Base-by-base conservation (phyloP, 2,797 vertebrate genomes). In the Pseudochirops corinnae region DNA sequence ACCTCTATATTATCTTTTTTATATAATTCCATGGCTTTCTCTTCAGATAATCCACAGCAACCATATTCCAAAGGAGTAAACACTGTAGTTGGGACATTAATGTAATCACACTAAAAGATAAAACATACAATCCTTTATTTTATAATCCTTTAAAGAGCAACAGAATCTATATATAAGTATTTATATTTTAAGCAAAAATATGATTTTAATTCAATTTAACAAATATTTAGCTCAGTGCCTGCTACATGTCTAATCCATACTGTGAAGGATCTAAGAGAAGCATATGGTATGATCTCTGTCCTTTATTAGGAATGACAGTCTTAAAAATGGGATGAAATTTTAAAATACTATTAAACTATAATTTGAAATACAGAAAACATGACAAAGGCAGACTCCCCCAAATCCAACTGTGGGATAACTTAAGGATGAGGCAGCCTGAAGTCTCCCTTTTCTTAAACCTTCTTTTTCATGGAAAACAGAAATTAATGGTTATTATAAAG, bases 41-140 rank as follows among this genome's bases (percentile, higher is more conserved):
- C 99, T 98, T 99, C 99, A 10, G 99, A 97, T 93, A 99, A 98
- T 21, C 99, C 99, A 91, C 99, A 99, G 98, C 99, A 98, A 56
- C 99, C 99, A 50, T 99, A 99, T 98, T 99, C 99, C 99, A 99
- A 95, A 5, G 99, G 99, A 50, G 99, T 99, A 98, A 99, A 99
- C n/a, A 99, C 99, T 0, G 99, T 99, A 18, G 99, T 99, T 96
- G 99, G 99, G 91, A 99, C 99, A 56, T 99, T 99, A 94, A 99
- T 5, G 96, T 99, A 99, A 98, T 99, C 99, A 96, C 99, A 99
- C 99, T 99, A 98, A 90, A 99, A 99, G 94, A 60, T 93, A 67
- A 97, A 53, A 58, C 52, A 31, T 18, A 92, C 12, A 82, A 21
- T 60, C 4, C 56, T 58, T 90, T n/a, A 18, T 55, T 95, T 94